Percentiles rank a stretch among this genome's conserved stretches.
These are phyloP conservation scores for Carpatolechia fugitivella DNA, from an alignment of 2,888 invertebrate species.

Conservation along the genomic window DNA sequence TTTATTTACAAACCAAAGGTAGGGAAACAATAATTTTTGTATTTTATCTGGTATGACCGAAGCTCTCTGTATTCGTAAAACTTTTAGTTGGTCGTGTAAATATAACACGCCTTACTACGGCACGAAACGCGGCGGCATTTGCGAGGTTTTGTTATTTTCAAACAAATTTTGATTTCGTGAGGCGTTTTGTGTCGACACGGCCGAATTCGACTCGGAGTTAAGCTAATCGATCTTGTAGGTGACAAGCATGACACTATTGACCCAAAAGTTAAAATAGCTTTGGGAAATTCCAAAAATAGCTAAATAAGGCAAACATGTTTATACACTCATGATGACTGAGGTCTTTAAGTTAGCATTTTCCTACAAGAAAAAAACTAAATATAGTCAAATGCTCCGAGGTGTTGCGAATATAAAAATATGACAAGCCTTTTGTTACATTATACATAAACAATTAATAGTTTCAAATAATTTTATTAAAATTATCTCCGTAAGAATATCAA, in stretches of 20 bases:
- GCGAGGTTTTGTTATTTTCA: constrained; percentile 34
- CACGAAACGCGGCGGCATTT: constrained; percentile 45
- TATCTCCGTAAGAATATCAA: too few relatives aligned
- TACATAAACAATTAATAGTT: too few relatives aligned
- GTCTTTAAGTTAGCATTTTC: too few relatives aligned
- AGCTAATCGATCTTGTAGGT: constrained; percentile 1
- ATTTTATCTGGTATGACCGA: neutral
- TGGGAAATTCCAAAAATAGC: neutral
- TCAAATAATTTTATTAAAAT: too few relatives aligned
- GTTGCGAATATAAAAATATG: too few relatives aligned
- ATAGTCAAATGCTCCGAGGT: too few relatives aligned
- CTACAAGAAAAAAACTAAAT: too few relatives aligned
- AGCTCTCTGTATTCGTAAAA: constrained; percentile 31
- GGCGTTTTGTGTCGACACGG: constrained; percentile 5
- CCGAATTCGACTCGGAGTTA: neutral
- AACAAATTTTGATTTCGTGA: constrained; percentile 33
- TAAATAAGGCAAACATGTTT: neutral
- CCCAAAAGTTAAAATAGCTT: neutral
- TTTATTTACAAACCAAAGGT: too few relatives aligned
- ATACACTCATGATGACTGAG: neutral
- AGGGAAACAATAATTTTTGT: too few relatives aligned
- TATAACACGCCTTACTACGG: constrained; percentile 58
- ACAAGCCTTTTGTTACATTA: too few relatives aligned
- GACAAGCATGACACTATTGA: constrained; percentile 5
- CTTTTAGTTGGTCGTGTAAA: constrained; percentile 58